phyloP scores from a whole-genome alignment of 1,140 invertebrate genomes.

The Drosophila malerkotliana region DNA sequence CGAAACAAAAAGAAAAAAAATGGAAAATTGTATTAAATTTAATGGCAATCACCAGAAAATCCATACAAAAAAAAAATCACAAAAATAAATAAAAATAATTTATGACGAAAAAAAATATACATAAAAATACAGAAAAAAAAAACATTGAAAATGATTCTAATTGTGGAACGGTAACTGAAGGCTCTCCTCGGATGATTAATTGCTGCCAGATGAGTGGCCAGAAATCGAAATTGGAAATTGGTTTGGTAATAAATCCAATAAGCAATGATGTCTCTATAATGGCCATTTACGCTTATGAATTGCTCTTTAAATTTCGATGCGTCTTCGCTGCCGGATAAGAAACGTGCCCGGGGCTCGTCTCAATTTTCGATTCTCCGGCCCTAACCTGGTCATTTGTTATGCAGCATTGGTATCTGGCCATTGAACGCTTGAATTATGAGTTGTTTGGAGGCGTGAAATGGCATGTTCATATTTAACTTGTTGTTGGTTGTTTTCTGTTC shows the following conservation, averaged over 20 bases:
- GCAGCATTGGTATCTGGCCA: slow-evolving; percentile 66
- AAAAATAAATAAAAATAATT: slow-evolving; percentile 83
- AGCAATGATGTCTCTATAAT: slow-evolving; percentile 70
- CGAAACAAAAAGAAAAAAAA: slow-evolving; percentile 39
- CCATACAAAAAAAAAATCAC: slow-evolving; percentile 60
- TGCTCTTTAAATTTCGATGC: slow-evolving; percentile 81
- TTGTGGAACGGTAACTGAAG: slow-evolving; percentile 75
- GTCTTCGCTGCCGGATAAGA: slow-evolving; percentile 65
- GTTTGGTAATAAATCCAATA: slow-evolving; percentile 53
- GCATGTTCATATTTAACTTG: slow-evolving; percentile 67
- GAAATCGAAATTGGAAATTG: slow-evolving; percentile 63
- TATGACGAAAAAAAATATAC: slow-evolving; percentile 74
- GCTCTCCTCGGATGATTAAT: slow-evolving; percentile 61
- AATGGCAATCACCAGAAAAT: slow-evolving; percentile 81
- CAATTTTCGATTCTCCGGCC: slow-evolving; percentile 4
- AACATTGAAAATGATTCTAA: slow-evolving; percentile 49
- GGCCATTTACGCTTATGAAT: slow-evolving; percentile 79
- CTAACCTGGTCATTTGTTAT: slow-evolving; percentile 71
- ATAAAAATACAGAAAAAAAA: slow-evolving; percentile 66
- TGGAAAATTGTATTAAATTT: slow-evolving; percentile 73
- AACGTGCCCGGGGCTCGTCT: slow-evolving; percentile 56
- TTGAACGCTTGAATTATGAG: slow-evolving; percentile 77
- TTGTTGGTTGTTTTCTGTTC: slow-evolving; percentile 10
- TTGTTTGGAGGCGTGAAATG: slow-evolving; percentile 80
- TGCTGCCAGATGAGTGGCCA: slow-evolving; percentile 71